phyloP scores from a whole-genome alignment of 2,113 vertebrate species.

The Corvus cornix region DNA sequence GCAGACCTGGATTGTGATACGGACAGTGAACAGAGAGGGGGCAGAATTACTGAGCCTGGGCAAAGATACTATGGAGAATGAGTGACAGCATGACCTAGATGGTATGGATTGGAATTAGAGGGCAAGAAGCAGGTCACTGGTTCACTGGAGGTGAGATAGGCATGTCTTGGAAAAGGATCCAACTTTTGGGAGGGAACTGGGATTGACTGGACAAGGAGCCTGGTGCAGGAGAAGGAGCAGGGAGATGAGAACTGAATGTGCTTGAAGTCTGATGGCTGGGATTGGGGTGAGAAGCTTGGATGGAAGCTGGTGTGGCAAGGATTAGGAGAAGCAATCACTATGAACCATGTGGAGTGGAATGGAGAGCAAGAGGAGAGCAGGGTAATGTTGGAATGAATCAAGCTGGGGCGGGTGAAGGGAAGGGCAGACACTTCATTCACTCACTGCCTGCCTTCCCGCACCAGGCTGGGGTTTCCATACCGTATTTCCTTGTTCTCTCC shows the following conservation, averaged over 20 bases:
- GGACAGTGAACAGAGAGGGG: background rate
- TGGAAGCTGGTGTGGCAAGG: background rate
- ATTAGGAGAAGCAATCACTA: background rate
- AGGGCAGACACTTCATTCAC: background rate
- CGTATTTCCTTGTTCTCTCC: background rate
- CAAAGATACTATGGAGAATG: background rate
- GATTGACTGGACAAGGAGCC: background rate
- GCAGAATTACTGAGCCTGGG: background rate
- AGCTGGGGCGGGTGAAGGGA: rapidly evolving
- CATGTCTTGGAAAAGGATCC: background rate
- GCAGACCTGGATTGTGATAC: background rate
- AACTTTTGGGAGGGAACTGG: background rate
- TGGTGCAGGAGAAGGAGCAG: background rate
- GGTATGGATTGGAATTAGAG: background rate
- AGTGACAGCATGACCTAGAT: background rate
- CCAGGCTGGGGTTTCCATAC: background rate
- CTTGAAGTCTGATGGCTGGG: background rate
- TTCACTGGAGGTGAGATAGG: background rate
- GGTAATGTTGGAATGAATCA: background rate
- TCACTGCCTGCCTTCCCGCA: rapidly evolving
- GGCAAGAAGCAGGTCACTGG: background rate
- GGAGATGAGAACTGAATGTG: background rate
- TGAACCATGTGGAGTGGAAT: background rate
- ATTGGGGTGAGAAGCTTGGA: background rate
- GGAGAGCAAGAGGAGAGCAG: background rate